Evolutionary conservation across 2,797 vertebrate genomes (phyloP), one percentile per base, ranked within the genome.

Genomic region (Hypotaenidia okinawae): DNA sequence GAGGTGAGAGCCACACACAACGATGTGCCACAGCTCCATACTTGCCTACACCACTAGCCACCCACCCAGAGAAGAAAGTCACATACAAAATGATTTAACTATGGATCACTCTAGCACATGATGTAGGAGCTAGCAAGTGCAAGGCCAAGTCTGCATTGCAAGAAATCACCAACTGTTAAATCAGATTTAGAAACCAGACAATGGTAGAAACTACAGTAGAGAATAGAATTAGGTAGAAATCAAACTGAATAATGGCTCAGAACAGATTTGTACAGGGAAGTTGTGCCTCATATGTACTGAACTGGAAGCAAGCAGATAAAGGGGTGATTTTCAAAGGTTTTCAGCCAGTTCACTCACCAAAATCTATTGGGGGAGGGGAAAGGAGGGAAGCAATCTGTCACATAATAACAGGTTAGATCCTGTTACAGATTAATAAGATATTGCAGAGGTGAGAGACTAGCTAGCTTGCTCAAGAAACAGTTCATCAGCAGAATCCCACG

Each of bases 41-140:
- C 23, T 66, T 59, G 4, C 6, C 21, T 43, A 49, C 41, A 28
- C n/a, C n/a, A 58, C 28, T 49, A n/a, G 35, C n/a, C 35, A 30
- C 9, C 25, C 43, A 73, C 10, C 18, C 37, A 37, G 47, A 77
- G 16, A 77, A 59, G 5, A 28, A 37, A 75, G 11, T 61, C 35
- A 30, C 16, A n/a, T 4, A 16, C 0, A 4, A 83, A 91, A 67
- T 10, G 1, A 49, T 25, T 16, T 30, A n/a, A 68, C 10, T 37
- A 25, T 27, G 16, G 13, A 64, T 18, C 24, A 24, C 28, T 49
- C 16, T 37, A 80, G 9, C 10, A 54, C n/a, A 68, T 19, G 9
- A 43, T 0, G 0, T 5, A 16, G 15, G 15, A 84, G 37, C 8
- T 47, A 18, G 6, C 4, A 3, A 61, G 4, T 17, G 7, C 41